Evolutionary conservation across 1,140 invertebrate genomes (phyloP), one percentile per base, ranked within the genome.

Genomic region (Diabrotica virgifera): DNA sequence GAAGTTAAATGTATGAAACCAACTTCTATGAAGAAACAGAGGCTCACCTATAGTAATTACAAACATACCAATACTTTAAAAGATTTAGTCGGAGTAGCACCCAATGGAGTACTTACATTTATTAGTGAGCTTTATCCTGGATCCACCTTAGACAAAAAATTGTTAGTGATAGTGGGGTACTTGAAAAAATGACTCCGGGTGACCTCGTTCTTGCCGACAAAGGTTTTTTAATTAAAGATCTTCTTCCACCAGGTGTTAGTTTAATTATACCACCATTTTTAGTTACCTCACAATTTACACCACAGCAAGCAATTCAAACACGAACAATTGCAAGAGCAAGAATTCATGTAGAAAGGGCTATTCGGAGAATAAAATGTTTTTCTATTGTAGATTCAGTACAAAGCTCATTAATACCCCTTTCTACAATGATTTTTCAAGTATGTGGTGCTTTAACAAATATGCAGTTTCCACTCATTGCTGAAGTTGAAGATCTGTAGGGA

Each of bases 231-330:
- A 65, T 70, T 50, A n/a, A 40, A 52, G 69, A 65, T 62, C 12
- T 70, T 0, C 55, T 70, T 52, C 69, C 69, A 46, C 14, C 24
- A 11, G 69, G 66, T 10, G 65, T 69, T n/a, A 8, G 9, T 14
- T 36, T 69, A 6, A 66, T 68, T 63, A 52, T 64, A 5, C 65
- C 68, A 40, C 61, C 68, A 62, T 70, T 67, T 64, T 64, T 70
- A 9, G 53, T 14, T 52, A 68, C 62, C 6, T 6, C 62, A 5
- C 62, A 61, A 56, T 68, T 68, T 59, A 64, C 66, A 13, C 46
- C 57, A 24, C 50, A 65, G 13, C 36, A 70, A 62, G 65, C 53
- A 11, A 36, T 13, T 55, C 61, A 59, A 63, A 67, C 64, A 10
- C 53, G 57, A 52, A 54, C 35, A 6, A 69, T 63, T 36, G 65